Percentiles rank a stretch among this genome's conserved stretches.
phyloP scores from a whole-genome alignment of 2,797 vertebrate genomes.

The Pseudochirops cupreus region DNA sequence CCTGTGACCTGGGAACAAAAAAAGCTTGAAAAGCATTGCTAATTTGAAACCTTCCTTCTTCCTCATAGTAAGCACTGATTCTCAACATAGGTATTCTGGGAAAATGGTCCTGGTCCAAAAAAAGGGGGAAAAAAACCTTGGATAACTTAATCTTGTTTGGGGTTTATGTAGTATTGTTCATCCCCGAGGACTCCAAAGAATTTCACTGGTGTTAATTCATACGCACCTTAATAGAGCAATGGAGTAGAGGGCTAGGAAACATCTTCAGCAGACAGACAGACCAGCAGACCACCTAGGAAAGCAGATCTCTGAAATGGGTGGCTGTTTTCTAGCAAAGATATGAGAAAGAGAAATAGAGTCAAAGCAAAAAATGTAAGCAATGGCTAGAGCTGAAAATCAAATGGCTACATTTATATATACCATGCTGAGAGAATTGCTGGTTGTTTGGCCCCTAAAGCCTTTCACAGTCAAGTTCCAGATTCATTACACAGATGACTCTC shows the following conservation, averaged over 20 bases:
- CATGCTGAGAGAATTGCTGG: neutral
- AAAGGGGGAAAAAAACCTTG: neutral
- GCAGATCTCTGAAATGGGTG: neutral
- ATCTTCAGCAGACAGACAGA: neutral
- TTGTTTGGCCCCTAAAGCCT: neutral
- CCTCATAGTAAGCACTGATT: neutral
- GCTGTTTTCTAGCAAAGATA: neutral
- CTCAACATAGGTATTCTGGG: slow-evolving; percentile 27
- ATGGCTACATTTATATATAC: neutral
- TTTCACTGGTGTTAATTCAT: neutral
- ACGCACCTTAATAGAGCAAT: neutral
- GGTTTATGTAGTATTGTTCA: neutral
- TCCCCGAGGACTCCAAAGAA: neutral
- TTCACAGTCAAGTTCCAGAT: neutral
- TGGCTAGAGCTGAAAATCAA: neutral
- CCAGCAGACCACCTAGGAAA: neutral
- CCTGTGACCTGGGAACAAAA: neutral
- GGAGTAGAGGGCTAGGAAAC: neutral
- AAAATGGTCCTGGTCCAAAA: neutral
- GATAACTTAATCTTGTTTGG: neutral
- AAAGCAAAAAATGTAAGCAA: neutral
- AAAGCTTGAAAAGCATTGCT: neutral
- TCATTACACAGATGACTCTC: neutral
- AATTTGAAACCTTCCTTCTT: neutral
- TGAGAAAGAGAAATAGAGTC: neutral